These are phyloP conservation scores for Griposia aprilina DNA, from an alignment of 2,888 invertebrate species.

Conservation along the genomic window DNA sequence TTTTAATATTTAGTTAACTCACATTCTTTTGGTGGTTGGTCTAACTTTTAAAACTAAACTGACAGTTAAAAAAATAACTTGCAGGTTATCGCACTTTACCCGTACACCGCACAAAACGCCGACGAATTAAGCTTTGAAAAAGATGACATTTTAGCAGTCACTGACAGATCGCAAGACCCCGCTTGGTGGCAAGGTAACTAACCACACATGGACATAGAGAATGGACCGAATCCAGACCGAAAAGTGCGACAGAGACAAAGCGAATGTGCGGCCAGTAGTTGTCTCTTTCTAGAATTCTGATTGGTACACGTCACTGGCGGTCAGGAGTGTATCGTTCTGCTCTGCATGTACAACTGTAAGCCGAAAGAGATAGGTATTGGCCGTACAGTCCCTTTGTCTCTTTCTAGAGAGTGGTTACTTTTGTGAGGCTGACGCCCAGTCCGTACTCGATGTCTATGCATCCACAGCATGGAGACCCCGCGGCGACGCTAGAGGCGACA, in stretches of 20 bases:
- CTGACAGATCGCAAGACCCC: conserved; percentile 97
- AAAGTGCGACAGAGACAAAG: background rate
- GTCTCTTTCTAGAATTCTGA: background rate
- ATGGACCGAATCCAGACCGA: background rate
- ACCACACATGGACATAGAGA: background rate
- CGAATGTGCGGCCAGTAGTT: background rate
- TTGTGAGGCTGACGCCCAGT: too few species aligned
- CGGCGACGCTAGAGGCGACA: too few species aligned
- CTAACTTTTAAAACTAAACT: conserved; percentile 2
- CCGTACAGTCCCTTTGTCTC: too few species aligned
- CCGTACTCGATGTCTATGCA: too few species aligned
- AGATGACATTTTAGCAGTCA: conserved; percentile 96
- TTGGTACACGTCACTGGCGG: background rate
- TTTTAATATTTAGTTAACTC: background rate
- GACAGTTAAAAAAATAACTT: conserved; percentile 30
- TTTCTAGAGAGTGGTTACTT: too few species aligned
- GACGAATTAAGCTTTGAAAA: conserved; percentile 98
- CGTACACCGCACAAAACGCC: conserved; percentile 98
- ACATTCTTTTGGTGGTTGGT: conserved; percentile 1
- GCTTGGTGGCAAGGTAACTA: conserved; percentile 96
- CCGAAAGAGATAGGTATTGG: too few species aligned
- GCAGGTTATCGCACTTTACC: conserved; percentile 97
- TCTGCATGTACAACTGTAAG: too few species aligned
- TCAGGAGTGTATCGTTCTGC: too few species aligned
- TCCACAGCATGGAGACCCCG: too few species aligned